Base-by-base conservation (phyloP, 2,797 vertebrate species). In the Nannoperca australis region DNA sequence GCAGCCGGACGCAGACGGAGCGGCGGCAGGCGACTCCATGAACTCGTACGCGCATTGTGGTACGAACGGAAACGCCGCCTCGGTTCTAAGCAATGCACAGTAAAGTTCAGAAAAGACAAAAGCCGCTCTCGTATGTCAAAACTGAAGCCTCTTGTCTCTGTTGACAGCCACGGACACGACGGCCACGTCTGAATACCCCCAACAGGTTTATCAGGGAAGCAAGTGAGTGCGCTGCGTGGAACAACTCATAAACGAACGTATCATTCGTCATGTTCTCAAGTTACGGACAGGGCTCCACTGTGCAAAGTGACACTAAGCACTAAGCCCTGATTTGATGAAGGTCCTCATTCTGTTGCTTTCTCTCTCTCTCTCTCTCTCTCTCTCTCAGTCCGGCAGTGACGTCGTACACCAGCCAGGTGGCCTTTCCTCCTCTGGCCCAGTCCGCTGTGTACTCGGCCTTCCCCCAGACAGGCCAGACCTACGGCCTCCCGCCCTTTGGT, bases 401-500 rank as follows among this genome's bases (percentile, higher is more conserved):
- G 36, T 94, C 96, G 24, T 99, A 97, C 85, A 91, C 96, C 89
- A 93, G 89, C 40, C 97, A 97, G 94, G 94, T 95, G 90, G 95
- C 96, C 56, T 99, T 97, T 88, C 96, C 96, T 88, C 91, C 97
- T 24, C 93, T 98, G 64, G 96, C 96, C 83, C 97, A 97, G 89
- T 96, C 97, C 84, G 95, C 97, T n/a, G 93, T 97, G 70, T 99
- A 98, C 84, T 96, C 96, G 10, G 86, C 96, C 91, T 99, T 99
- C 88, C 96, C 97, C 70, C 97, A 98, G 90, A 95, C 96, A 7
- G 96, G 96, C 56, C 98, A 99, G 93, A 96, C 95, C 15, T 99
- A 98, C 0, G 97, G 97, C 95, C 97, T 99, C 94, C 98, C 98
- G 87, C 98, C 98, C 83, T 99, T 99, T 0, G 98, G 98, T 99